Conservation (phyloP, 2,888 invertebrate species). For the Leucoma salicis region DNA sequence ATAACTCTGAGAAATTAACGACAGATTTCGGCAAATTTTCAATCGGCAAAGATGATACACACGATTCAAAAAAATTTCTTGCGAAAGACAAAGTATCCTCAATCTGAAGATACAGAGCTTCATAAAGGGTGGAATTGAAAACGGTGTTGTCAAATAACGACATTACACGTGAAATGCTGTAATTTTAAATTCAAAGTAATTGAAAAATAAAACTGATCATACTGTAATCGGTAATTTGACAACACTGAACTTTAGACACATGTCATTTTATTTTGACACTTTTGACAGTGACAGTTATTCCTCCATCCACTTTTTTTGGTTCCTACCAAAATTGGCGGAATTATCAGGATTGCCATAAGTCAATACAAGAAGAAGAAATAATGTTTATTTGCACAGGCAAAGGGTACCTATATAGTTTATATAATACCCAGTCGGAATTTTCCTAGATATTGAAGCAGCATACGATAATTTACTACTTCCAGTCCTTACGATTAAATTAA, state of each 20-base stretch:
- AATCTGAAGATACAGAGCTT: constrained; percentile 76
- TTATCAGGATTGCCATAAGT: too few relatives aligned
- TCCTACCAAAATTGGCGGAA: too few relatives aligned
- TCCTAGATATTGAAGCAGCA: too few relatives aligned
- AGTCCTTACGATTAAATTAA: too few relatives aligned
- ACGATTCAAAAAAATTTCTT: constrained; percentile 67
- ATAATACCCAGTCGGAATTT: too few relatives aligned
- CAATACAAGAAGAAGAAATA: too few relatives aligned
- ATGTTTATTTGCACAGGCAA: too few relatives aligned
- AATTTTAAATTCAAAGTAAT: constrained; percentile 24
- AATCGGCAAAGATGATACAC: constrained; percentile 67
- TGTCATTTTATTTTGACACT: constrained; percentile 13
- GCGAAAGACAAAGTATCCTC: constrained; percentile 73
- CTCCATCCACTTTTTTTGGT: too few relatives aligned
- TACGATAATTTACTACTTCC: too few relatives aligned
- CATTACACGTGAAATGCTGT: constrained; percentile 65
- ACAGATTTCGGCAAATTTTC: constrained; percentile 67
- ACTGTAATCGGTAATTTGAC: constrained; percentile 38
- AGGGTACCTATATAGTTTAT: too few relatives aligned
- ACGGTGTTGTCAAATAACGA: constrained; percentile 75
- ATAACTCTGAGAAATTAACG: constrained; percentile 62
- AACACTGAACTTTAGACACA: constrained; percentile 20
- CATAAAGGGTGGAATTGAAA: constrained; percentile 78
- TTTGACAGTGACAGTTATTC: too few relatives aligned
- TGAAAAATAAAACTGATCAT: constrained; percentile 45